Percentiles rank a stretch among this genome's conserved stretches.
These are phyloP conservation scores for Limonius californicus DNA, from an alignment of 1,140 invertebrate genomes.

Conservation along the genomic window DNA sequence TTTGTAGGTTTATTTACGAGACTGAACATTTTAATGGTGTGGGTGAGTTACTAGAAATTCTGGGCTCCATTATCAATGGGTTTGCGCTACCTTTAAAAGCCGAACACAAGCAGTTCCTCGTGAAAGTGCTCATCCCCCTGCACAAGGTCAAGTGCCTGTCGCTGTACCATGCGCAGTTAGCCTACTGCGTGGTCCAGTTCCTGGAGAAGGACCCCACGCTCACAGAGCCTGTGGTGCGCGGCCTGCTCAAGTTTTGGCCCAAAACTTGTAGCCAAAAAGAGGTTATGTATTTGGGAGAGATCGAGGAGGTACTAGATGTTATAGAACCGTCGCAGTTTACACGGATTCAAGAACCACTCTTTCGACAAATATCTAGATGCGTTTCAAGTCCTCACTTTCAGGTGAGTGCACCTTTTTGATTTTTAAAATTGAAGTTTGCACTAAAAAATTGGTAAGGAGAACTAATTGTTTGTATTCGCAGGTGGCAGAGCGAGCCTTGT, in stretches of 20 bases:
- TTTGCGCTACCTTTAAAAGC: slow-evolving; percentile 96
- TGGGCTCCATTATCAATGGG: slow-evolving; percentile 98
- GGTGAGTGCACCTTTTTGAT: slow-evolving; percentile 49
- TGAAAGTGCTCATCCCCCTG: slow-evolving; percentile 96
- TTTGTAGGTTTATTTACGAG: slow-evolving; percentile 95
- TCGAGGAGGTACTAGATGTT: slow-evolving; percentile 97
- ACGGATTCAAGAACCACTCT: slow-evolving; percentile 95
- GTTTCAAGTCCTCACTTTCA: slow-evolving; percentile 98
- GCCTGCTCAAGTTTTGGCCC: slow-evolving; percentile 98
- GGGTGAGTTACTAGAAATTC: slow-evolving; percentile 96
- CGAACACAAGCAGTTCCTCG: slow-evolving; percentile 96
- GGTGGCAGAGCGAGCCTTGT: slow-evolving; percentile 95
- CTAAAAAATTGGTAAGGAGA: no score
- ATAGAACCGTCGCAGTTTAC: slow-evolving; percentile 98
- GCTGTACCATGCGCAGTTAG: slow-evolving; percentile 94
- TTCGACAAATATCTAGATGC: slow-evolving; percentile 95
- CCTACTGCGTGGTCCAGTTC: slow-evolving; percentile 99
- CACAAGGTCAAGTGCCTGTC: slow-evolving; percentile 96
- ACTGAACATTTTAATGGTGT: slow-evolving; percentile 99
- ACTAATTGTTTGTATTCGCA: no score
- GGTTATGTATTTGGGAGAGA: slow-evolving; percentile 97
- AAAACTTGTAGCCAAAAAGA: slow-evolving; percentile 99
- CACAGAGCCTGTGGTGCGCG: slow-evolving; percentile 93
- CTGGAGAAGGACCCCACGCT: slow-evolving; percentile 96
- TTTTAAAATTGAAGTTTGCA: background rate